Base-by-base conservation (phyloP, 2,888 invertebrate genomes). In the Drosophila putrida region DNA sequence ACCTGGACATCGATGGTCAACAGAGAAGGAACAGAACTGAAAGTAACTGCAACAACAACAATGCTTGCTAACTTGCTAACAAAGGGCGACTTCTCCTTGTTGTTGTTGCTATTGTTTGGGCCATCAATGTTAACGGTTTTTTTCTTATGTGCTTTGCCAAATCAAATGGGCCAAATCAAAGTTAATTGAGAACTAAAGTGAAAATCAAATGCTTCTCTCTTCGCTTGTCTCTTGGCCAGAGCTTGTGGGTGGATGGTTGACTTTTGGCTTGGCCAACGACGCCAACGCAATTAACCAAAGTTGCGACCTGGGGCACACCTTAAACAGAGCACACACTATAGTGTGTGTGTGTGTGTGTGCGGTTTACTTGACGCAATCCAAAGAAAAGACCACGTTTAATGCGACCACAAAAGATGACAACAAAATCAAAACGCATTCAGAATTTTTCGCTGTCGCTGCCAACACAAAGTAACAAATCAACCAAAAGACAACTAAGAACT, bases 131-230 rank as follows among this genome's bases (percentile, higher is more conserved):
- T 83, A 88, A 88, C 88, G 88, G 77, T 72, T 63, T 44, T 72
- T 65, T 63, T 44, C 35, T 44, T 71, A 68, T 68, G 57, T 67
- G 64, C 67, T 49, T 63, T 64, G 66, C 70, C 78, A 78, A 70
- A 85, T 81, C 81, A 81, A 87, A 86, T 83, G 84, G 84, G 72
- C 84, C 83, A 89, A 90, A 90, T 90, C 90, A 86, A 89, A 90
- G 78, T 89, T 90, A 89, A 89, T 90, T 89, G 89, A 85, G 89
- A 85, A 85, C 89, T 87, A 89, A 88, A 85, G 85, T 84, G 89
- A 85, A 87, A 85, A 85, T 85, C 89, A 85, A 85, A 85, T 85
- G 79, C 28, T n/a, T 0, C 10, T 13, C 51, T 38, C 0, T 38
- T 20, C 41, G 33, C 10, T 13, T 43, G 28, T 36, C 20, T 49